phyloP scores from a whole-genome alignment of 2,797 vertebrate species.

The Fringilla coelebs region DNA sequence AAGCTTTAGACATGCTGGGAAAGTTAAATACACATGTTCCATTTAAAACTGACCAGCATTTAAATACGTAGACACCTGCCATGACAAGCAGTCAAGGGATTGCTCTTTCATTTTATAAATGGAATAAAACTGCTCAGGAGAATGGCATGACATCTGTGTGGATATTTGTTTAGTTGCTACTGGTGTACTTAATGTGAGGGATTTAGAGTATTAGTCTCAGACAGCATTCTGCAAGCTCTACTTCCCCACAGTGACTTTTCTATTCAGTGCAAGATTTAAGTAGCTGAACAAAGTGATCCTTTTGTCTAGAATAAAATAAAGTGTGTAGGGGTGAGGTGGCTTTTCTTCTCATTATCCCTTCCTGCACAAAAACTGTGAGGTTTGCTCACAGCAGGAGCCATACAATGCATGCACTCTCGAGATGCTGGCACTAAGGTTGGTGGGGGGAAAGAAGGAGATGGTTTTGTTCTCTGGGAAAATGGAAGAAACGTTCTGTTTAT shows the following conservation, averaged over 20 bases:
- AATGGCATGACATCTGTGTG: conserved; percentile 56
- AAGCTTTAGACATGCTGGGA: conserved; percentile 68
- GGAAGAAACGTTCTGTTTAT: neutral
- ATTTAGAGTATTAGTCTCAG: conserved; percentile 55
- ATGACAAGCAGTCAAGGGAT: conserved; percentile 36
- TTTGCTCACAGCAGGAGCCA: neutral
- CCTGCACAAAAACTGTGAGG: neutral
- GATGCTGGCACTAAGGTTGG: neutral
- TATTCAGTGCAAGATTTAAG: conserved; percentile 28
- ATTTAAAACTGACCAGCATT: conserved; percentile 67
- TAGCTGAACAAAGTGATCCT: conserved; percentile 29
- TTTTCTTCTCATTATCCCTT: neutral
- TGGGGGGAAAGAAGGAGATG: neutral
- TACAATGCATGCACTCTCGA: neutral
- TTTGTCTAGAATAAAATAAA: conserved; percentile 32
- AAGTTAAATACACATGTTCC: conserved; percentile 67
- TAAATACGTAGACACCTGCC: conserved; percentile 56
- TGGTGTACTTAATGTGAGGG: conserved; percentile 53
- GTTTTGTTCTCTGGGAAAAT: neutral
- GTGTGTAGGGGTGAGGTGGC: neutral
- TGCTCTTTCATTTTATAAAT: conserved; percentile 56
- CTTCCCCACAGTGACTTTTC: conserved; percentile 4
- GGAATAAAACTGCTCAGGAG: conserved; percentile 46
- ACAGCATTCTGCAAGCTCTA: neutral
- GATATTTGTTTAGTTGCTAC: conserved; percentile 56